Evolutionary conservation across 2,113 vertebrate species (phyloP).

Genomic region (Petrocephalus microphthalmus): DNA sequence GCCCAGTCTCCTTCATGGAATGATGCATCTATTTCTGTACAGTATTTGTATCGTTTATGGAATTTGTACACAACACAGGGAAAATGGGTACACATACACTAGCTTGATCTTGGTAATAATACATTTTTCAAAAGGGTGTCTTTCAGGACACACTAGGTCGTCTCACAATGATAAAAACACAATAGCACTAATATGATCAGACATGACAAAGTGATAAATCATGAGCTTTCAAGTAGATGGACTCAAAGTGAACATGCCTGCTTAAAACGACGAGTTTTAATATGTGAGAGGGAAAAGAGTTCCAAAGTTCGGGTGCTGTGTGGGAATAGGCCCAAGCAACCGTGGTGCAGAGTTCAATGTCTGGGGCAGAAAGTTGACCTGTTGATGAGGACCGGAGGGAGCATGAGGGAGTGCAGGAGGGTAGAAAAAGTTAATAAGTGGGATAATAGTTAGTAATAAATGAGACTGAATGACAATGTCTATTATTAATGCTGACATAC

Average conservation of each 20-base stretch:
- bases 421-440: background rate
- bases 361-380: too few species aligned
- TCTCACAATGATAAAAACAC: background rate
- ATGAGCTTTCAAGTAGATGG: background rate
- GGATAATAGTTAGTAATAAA: background rate
- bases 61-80: background rate
- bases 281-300: background rate
- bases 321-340: background rate
- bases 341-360: too few species aligned
- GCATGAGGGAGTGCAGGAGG: background rate
- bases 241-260: background rate
- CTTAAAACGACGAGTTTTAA: background rate
- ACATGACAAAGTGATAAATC: background rate
- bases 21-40: background rate
- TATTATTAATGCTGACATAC: background rate
- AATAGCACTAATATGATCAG: background rate
- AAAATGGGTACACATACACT: background rate
- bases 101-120: background rate
- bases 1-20: background rate
- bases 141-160: background rate
- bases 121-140: background rate
- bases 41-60: background rate
- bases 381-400: too few species aligned
- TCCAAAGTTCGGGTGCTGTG: background rate
- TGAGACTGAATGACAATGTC: background rate